Base-by-base conservation (phyloP, 2,888 invertebrate species). In the Netelia fuscicornis region DNA sequence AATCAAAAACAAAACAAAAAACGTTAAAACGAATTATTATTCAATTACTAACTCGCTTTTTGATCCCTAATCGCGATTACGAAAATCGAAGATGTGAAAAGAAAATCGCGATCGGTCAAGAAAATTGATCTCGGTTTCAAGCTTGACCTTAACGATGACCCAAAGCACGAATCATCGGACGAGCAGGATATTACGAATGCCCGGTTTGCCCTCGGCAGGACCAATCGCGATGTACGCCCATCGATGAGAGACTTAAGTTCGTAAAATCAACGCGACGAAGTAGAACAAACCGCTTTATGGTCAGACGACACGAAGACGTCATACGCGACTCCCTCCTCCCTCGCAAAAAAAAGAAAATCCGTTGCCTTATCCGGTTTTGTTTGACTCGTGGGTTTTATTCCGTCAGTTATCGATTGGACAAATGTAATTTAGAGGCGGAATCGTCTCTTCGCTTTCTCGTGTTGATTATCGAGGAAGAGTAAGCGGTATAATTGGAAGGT, bases 201-300 rank as follows among this genome's bases (percentile, higher is more conserved):
- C 76, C 76, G 76, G 83, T 30, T 74, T 79, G 64, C 37, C 62
- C 56, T 48, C 72, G 71, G 72, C 62, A 42, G 65, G 76, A 37
- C 83, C 85, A 86, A 83, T 83, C 64, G 83, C 77, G 77, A 62
- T 80, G 58, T 58, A 30, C 3, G 72, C 23, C 70, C 64, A 77
- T 83, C 83, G 85, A 84, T 86, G 84, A 65, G 86, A 58, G 74
- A 81, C 81, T 81, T 67, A 44, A 78, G 72, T 83, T 85, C 80
- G 64, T 74, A 77, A 84, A 58, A 84, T 58, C 81, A 81, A 78
- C 58, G 65, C 68, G 74, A 78, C 60, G 84, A 84, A 86, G 64
- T 65, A 42, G 74, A 67, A 68, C 70, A 58, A 52, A 78, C 37
- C 20, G 74, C 72, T 58, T 54, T 76, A 23, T 42, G 60, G 64